Evolutionary conservation across 2,113 vertebrate genomes (phyloP), one percentile per base, ranked within the genome.

Genomic region (Proteles cristata): DNA sequence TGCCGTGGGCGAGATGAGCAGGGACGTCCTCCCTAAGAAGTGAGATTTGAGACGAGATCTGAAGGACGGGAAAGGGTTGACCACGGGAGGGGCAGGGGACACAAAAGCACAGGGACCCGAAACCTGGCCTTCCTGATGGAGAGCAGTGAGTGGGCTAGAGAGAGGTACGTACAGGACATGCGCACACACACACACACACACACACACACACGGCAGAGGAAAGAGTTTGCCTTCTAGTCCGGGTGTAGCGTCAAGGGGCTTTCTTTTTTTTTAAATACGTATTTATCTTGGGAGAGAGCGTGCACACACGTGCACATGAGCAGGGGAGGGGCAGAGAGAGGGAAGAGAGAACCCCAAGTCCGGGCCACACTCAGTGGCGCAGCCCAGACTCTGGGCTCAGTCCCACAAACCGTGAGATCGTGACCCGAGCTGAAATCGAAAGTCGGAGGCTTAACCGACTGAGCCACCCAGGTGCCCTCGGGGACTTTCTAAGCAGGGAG

Each of bases 301-400:
- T 21, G 17, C 2, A 2, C 19, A 23, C 3, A 7, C 0, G 2
- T 61, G 58, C 0, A 7, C 19, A 61, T 61, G 21, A 61, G 19
- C 58, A 21, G 21, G 58, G 21, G 21, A 61, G 58, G 58, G 58
- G 58, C 21, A 23, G 58, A 23, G 58, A 61, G 21, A 23, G 58
- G 58, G 23, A 61, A 61, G 58, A 61, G 58, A 61, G 58, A 61
- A 2, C 23, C 17, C 58, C 58, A 61, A 61, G 58, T 61, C 7
- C 19, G 58, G 58, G 2, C 58, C 58, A 23, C 21, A 23, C 58
- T 8, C 58, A 23, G 58, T 17, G 7, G 58, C 58, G 9, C 58
- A 61, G 58, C 58, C 58, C 21, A 61, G 58, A 61, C 50, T 0
- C 50, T 15, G 50, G 50, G 50, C 50, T 50, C 11, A 12, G 14